Evolutionary conservation across 1,140 invertebrate genomes (phyloP).

Genomic region (Drosophila sulfurigaster): DNA sequence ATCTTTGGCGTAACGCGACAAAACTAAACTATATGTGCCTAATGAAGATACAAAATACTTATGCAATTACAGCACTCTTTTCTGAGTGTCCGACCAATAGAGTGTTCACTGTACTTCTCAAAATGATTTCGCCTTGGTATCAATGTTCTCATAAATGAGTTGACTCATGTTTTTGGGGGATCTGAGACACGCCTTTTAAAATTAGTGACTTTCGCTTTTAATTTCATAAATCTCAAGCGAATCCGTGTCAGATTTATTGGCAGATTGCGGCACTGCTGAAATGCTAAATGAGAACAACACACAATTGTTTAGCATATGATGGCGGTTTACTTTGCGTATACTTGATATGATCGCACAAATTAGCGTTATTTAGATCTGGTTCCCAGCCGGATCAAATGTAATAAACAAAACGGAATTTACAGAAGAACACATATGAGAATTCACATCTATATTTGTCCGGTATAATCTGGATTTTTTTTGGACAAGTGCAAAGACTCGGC

Average conservation of each 20-base stretch:
- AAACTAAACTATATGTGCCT: too few species aligned
- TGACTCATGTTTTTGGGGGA: conserved; percentile 1
- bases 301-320: conserved; percentile 59
- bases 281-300: conserved; percentile 64
- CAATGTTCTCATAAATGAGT: background rate
- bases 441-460: background rate
- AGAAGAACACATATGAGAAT: background rate
- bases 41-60: too few species aligned
- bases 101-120: too few species aligned
- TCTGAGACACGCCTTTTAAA: background rate
- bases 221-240: conserved; percentile 5
- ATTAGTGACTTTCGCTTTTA: conserved; percentile 7
- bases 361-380: conserved; percentile 57
- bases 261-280: background rate
- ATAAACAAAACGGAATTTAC: conserved; percentile 26
- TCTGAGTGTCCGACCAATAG: too few species aligned
- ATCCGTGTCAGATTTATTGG: conserved; percentile 4
- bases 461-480: conserved; percentile 5
- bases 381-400: conserved; percentile 20
- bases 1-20: too few species aligned
- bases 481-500: conserved; percentile 1
- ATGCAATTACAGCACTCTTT: too few species aligned
- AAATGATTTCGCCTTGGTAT: too few species aligned
- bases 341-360: conserved; percentile 52
- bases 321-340: conserved; percentile 23